phyloP scores from a whole-genome alignment of 2,113 vertebrate species.

The Macheiramphus alcinus region DNA sequence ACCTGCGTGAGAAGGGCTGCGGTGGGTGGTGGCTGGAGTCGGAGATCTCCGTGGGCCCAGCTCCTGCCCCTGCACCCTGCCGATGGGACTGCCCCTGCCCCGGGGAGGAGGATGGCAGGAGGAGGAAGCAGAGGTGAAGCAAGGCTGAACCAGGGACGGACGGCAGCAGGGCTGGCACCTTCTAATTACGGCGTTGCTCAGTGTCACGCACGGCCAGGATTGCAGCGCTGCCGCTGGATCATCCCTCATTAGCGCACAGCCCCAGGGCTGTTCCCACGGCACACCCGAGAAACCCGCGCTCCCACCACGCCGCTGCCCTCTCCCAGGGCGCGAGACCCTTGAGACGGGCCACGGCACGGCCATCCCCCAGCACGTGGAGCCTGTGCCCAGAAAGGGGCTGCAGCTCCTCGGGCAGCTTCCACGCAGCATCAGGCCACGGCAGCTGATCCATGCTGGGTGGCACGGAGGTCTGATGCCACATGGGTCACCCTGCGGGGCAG shows the following conservation, averaged over 20 bases:
- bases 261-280: neutral
- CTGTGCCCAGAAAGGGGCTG: neutral
- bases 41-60: neutral
- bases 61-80: neutral
- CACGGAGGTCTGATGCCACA: fast-evolving
- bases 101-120: neutral
- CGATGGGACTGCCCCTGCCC: fast-evolving
- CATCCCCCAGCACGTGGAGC: fast-evolving
- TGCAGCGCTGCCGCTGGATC: neutral
- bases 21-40: neutral
- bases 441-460: fast-evolving
- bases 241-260: neutral
- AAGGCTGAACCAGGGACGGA: neutral
- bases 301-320: neutral
- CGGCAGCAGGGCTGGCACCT: neutral
- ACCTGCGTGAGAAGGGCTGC: neutral
- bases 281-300: neutral
- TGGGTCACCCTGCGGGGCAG: neutral
- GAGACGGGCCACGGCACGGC: fast-evolving
- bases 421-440: fast-evolving
- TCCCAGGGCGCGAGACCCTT: neutral
- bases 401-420: neutral
- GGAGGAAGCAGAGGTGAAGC: neutral
- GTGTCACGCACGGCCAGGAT: neutral
- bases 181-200: fast-evolving